These are phyloP conservation scores for Drosophila pegasa DNA, from an alignment of 2,888 invertebrate genomes.

Conservation along the genomic window DNA sequence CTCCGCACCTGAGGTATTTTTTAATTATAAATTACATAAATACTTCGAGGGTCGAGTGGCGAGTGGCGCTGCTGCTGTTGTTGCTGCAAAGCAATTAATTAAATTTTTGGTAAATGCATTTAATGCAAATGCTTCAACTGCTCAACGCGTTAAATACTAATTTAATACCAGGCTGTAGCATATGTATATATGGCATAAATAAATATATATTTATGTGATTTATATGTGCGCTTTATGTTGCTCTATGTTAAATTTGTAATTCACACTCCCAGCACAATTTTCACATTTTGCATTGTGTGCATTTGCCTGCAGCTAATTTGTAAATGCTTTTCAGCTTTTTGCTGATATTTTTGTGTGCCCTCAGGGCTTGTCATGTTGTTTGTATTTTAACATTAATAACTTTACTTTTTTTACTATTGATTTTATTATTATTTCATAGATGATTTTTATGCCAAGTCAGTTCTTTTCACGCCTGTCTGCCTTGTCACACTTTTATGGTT, in stretches of 20 bases:
- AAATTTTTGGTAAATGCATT: conserved; percentile 58
- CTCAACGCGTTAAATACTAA: conserved; percentile 37
- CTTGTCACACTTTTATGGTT: conserved; percentile 16
- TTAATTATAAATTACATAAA: conserved; percentile 47
- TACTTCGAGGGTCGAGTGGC: conserved; percentile 15
- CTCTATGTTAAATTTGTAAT: conserved; percentile 29
- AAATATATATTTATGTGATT: conserved; percentile 7
- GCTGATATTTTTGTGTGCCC: conserved; percentile 2
- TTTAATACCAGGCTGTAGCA: conserved; percentile 31
- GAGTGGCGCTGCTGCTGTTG: not conserved
- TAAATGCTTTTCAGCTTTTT: conserved; percentile 60
- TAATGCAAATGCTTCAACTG: conserved; percentile 63
- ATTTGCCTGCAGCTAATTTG: conserved; percentile 64
- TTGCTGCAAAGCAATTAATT: conserved; percentile 60
- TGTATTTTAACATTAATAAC: conserved; percentile 12
- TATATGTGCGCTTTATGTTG: not conserved
- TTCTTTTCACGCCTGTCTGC: conserved; percentile 47
- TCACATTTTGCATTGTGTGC: conserved; percentile 30
- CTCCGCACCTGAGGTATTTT: conserved; percentile 39
- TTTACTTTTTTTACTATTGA: conserved; percentile 11
- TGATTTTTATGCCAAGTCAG: conserved; percentile 27
- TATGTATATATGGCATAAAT: not conserved
- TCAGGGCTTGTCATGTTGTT: conserved; percentile 15
- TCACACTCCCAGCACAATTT: conserved; percentile 19
- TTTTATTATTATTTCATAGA: conserved; percentile 10